Evolutionary conservation across 1,140 invertebrate genomes (phyloP), one percentile per base, ranked within the genome.

Genomic region (Zeugodacus cucurbitae): DNA sequence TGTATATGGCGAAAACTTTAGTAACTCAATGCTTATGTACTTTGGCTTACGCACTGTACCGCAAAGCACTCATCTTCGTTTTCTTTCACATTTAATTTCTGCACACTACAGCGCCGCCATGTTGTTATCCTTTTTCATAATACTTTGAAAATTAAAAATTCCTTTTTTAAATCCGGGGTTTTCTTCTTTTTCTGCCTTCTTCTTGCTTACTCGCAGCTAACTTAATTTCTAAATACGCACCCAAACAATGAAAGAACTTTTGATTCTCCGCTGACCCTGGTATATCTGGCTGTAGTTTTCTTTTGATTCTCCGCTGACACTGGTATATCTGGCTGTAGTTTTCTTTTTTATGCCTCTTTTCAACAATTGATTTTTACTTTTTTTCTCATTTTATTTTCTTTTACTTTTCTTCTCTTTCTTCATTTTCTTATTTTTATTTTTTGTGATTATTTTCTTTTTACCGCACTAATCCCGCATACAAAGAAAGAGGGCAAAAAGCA

Each of bases 61-160:
- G 14, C 62, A 67, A 26, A 67, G 8, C 17, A 67, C 14, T 34
- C 5, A 67, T 67, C 14, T 4, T 5, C 4, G 6, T 17, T 26
- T 67, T 67, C 14, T 32, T 54, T 4, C 48, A 54, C 48, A 62
- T 62, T 62, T 62, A n/a, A 62, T 26, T 74, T 74, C 67, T 37
- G 32, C 34, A 74, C 29, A 74, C 29, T 41, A 22, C 17, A n/a
- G 20, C 34, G 34, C 17, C 67, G 34, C 37, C 34, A 86, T 86
- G 10, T 22, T 54, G 44, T 54, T 86, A 86, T 57, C 41, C 48
- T 37, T 57, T 74, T 37, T 41, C 20, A 41, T 86, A 86, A 86
- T 86, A 57, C 44, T 86, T 86, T 54, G 44, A 44, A 86, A 86
- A 86, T 86, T 86, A 86, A 86, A 86, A 86, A 86, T 86, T 86